Conservation (phyloP, 2,888 invertebrate genomes). For the Drosophila nr. perissopoda region DNA sequence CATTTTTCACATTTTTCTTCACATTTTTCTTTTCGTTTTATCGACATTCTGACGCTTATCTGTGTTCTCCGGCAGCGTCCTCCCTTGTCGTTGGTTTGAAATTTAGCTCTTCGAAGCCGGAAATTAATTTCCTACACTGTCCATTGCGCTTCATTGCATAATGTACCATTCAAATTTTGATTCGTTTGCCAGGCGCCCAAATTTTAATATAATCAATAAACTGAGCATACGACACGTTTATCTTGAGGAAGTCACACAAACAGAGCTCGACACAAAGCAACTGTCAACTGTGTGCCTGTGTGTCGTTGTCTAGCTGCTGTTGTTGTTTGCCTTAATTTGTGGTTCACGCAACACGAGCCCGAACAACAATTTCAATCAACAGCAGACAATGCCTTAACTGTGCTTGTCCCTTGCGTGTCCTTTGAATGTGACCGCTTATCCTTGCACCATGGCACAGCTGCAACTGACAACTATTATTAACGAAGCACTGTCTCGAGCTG, state of each 20-base stretch:
- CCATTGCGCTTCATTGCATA: constrained; percentile 62
- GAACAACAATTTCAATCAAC: constrained; percentile 36
- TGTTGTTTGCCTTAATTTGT: constrained; percentile 68
- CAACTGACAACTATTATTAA: constrained; percentile 70
- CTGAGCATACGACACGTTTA: constrained; percentile 59
- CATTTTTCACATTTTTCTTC: constrained; percentile 36
- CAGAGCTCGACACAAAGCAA: constrained; percentile 7
- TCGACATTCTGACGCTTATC: constrained; percentile 41
- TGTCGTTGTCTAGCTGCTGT: not conserved
- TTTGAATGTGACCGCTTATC: constrained; percentile 11
- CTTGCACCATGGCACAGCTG: constrained; percentile 48
- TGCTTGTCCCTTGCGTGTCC: constrained; percentile 29
- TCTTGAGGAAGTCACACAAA: constrained; percentile 10
- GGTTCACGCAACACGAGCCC: constrained; percentile 52
- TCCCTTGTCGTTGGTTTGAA: constrained; percentile 4
- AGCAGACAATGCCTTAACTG: constrained; percentile 30
- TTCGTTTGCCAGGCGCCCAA: constrained; percentile 33
- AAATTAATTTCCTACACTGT: constrained; percentile 37
- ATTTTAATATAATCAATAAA: constrained; percentile 76
- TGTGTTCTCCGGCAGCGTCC: constrained; percentile 15
- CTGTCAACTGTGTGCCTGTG: constrained; percentile 13
- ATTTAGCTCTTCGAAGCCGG: constrained; percentile 3
- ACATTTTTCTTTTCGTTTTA: constrained; percentile 12
- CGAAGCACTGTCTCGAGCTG: constrained; percentile 8
- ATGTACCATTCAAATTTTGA: constrained; percentile 48